Evolutionary conservation across 2,797 vertebrate genomes (phyloP).

Genomic region (Petrocephalus schoutedeni): DNA sequence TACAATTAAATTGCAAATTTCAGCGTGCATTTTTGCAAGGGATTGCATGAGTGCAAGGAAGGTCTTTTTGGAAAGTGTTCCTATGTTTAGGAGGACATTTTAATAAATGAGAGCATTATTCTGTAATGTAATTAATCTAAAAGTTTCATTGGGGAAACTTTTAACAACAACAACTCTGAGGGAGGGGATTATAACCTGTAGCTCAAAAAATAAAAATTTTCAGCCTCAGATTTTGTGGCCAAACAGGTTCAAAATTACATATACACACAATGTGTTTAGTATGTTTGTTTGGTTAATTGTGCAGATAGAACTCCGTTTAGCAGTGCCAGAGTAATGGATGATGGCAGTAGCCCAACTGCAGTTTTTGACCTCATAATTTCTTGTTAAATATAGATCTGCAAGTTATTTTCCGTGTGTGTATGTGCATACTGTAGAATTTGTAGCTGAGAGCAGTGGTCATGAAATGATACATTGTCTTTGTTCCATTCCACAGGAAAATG

Average conservation of each 20-base stretch:
- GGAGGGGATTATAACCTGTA: slow-evolving; percentile 44
- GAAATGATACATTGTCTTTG: slow-evolving; percentile 40
- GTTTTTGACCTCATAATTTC: slow-evolving; percentile 61
- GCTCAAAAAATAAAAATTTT: slow-evolving; percentile 50
- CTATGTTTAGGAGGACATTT: background rate
- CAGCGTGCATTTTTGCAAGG: background rate
- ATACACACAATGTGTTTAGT: slow-evolving; percentile 36
- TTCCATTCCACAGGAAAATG: slow-evolving; percentile 69
- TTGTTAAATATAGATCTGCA: slow-evolving; percentile 60
- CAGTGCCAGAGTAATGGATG: slow-evolving; percentile 57
- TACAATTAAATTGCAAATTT: background rate
- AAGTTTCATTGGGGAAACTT: background rate
- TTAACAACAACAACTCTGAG: background rate
- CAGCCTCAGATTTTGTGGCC: slow-evolving; percentile 56
- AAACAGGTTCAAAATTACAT: slow-evolving; percentile 51
- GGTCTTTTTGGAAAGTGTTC: background rate
- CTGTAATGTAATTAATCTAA: too few species aligned
- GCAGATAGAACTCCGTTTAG: slow-evolving; percentile 49
- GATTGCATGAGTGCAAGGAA: background rate
- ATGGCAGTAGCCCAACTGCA: slow-evolving; percentile 53
- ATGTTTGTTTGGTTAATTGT: slow-evolving; percentile 60
- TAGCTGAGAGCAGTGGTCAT: slow-evolving; percentile 29
- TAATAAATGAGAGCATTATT: background rate
- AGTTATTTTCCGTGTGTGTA: slow-evolving; percentile 47
- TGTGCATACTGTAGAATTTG: slow-evolving; percentile 40